These are phyloP conservation scores for Eueides isabella DNA, from an alignment of 1,140 invertebrate species.

Conservation along the genomic window DNA sequence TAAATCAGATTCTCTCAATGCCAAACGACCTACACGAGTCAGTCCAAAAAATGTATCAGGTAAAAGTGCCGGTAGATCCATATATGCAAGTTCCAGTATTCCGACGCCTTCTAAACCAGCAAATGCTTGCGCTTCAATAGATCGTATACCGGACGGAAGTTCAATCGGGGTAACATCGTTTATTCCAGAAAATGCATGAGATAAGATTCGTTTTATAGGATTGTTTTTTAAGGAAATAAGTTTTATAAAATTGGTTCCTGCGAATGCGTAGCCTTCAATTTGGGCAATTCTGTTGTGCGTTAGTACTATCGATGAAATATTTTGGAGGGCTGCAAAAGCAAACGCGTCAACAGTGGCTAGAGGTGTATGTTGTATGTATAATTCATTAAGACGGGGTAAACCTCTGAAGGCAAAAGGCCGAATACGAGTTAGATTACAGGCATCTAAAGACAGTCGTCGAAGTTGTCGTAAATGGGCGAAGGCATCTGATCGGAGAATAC, in stretches of 20 bases:
- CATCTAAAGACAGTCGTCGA: constrained; percentile 89
- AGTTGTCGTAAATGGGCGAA: constrained; percentile 88
- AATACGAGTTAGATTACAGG: constrained; percentile 90
- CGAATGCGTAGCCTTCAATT: constrained; percentile 91
- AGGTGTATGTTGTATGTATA: constrained; percentile 92
- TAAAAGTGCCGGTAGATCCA: constrained; percentile 88
- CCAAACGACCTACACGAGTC: constrained; percentile 87
- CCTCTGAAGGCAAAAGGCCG: constrained; percentile 92
- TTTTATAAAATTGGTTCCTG: constrained; percentile 91
- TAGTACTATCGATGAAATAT: constrained; percentile 88
- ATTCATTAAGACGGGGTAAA: constrained; percentile 87
- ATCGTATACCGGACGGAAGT: constrained; percentile 88
- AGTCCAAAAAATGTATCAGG: constrained; percentile 89
- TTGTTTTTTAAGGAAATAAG: constrained; percentile 89
- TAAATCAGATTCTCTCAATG: constrained; percentile 91
- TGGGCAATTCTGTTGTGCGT: constrained; percentile 90
- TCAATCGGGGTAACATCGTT: constrained; percentile 89
- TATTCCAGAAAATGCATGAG: constrained; percentile 90
- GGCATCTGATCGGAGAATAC: constrained; percentile 89
- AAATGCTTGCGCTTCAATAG: constrained; percentile 90
- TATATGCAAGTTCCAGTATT: constrained; percentile 89
- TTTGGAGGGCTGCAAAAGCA: constrained; percentile 91
- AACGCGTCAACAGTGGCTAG: constrained; percentile 89
- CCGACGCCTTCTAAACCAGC: constrained; percentile 90
- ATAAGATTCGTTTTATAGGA: constrained; percentile 88